Conservation (phyloP, 2,888 invertebrate species). For the Anarsia innoxiella region DNA sequence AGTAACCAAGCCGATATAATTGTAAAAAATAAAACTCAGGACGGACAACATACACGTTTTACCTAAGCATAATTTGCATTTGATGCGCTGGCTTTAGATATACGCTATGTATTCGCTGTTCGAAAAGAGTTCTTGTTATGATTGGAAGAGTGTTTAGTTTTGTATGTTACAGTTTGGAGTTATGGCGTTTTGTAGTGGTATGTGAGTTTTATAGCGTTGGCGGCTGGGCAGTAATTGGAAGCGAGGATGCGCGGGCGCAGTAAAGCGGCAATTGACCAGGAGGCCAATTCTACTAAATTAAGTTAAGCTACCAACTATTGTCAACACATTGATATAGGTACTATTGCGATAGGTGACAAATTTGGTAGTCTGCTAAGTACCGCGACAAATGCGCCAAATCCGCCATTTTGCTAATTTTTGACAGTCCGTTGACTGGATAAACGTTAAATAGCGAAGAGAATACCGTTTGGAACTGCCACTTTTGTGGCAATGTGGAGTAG, state of each 20-base stretch:
- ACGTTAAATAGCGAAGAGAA: no score
- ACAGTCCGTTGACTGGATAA: no score
- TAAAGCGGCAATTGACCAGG: conserved; percentile 74
- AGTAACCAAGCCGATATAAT: conserved; percentile 70
- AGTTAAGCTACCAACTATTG: no score
- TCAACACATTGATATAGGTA: no score
- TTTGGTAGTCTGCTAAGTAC: no score
- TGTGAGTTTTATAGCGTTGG: conserved; percentile 61
- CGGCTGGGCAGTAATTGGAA: conserved; percentile 72
- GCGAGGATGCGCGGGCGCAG: conserved; percentile 72
- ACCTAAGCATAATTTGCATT: conserved; percentile 73
- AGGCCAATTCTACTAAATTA: no score
- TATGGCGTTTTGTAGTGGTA: conserved; percentile 27
- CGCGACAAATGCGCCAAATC: no score
- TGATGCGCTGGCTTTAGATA: conserved; percentile 16
- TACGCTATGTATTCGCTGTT: background rate
- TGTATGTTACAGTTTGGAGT: conserved; percentile 6
- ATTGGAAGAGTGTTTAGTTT: background rate
- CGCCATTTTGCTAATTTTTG: no score
- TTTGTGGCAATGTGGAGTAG: no score
- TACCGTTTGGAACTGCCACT: no score
- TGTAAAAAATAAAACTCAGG: conserved; percentile 71
- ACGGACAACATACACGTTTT: conserved; percentile 71
- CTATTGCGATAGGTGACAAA: no score
- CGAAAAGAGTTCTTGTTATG: background rate